Evolutionary conservation across 2,113 vertebrate species (phyloP), one percentile per base, ranked within the genome.

Genomic region (Cricetomys ansorgei): DNA sequence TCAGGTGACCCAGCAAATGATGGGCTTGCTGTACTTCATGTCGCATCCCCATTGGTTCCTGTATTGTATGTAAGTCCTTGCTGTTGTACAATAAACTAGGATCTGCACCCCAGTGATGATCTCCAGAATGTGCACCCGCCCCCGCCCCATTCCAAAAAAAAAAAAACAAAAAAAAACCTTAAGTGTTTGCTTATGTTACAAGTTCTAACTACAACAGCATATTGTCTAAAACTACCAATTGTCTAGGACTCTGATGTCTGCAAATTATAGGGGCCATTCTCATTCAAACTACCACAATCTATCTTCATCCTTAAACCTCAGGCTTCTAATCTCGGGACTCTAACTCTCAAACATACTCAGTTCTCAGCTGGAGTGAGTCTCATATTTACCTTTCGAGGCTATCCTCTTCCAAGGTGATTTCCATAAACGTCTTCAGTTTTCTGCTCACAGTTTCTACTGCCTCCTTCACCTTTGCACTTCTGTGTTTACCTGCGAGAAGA

Each of bases 351-450:
- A 27, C 1, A 37, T 0, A 0, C 16, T 34, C 34, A 12, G 76
- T 40, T 34, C 5, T 11, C 3, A 5, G 27, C 29, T 16, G 16
- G 7, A 1, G 43, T 0, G 0, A 13, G 8, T 2, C 43, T 7
- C 4, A 8, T 0, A 29, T 59, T 97, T 97, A 99, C 99, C 99
- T 99, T 96, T 98, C 98, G 27, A 97, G 65, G 69, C 94, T 94
- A 13, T 94, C 72, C 53, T 99, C 98, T 48, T 96, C 98, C 70
- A 98, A 75, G 5, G 98, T 98, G 88, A 98, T 95, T 7, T 98
- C 97, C 11, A 97, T 98, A 88, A 98, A 98, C 0, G 88, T 96
- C 55, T 98, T 91, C 48, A 99, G 97, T 77, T 98, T 99, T 91
- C 95, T 98, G 50, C 99, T 98, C 95, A 99, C 94, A 0, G 97